Evolutionary conservation across 2,113 vertebrate species (phyloP), one percentile per base, ranked within the genome.

Genomic region (Corythornis vintsioides): DNA sequence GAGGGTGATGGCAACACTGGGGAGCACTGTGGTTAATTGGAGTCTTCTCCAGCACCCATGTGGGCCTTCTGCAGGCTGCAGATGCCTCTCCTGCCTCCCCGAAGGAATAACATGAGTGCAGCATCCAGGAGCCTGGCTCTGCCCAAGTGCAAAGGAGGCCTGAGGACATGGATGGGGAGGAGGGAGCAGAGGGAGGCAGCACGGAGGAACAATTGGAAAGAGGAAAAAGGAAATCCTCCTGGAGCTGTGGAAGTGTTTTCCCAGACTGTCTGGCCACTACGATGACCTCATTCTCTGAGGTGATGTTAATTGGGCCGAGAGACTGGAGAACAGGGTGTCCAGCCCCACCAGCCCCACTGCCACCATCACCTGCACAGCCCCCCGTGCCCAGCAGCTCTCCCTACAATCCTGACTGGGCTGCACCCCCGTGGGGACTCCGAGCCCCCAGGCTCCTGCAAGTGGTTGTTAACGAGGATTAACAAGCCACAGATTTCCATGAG

Each of bases 161-260:
- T 93, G 91, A 93, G 96, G 95, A 91, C 92, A 77, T 19, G 84
- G 92, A 48, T 83, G 72, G 88, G 67, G 83, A 43, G 81, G 73
- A 48, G 80, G 85, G 79, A 73, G 87, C 3, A 7, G 81, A 76
- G 91, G 55, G 60, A 92, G 92, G 89, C 87, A 92, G 87, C 79
- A 55, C 56, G 83, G 93, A 86, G 83, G 80, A 95, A 95, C 94
- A 96, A 96, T 95, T 92, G 94, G 89, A 94, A 93, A 88, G 77
- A 96, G 94, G 96, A 96, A 96, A 96, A 94, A 96, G 95, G 95
- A 96, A 96, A 96, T 96, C 96, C 94, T 96, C 77, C 93, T 88
- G 92, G 94, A 96, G 96, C 90, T 93, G 88, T 86, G 90, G 74
- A 90, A 91, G 92, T 94, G 92, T 95, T 96, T 96, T 96, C 95